These are phyloP conservation scores for Halcyon malimbica DNA, from an alignment of 2,113 vertebrate species.

Conservation along the genomic window DNA sequence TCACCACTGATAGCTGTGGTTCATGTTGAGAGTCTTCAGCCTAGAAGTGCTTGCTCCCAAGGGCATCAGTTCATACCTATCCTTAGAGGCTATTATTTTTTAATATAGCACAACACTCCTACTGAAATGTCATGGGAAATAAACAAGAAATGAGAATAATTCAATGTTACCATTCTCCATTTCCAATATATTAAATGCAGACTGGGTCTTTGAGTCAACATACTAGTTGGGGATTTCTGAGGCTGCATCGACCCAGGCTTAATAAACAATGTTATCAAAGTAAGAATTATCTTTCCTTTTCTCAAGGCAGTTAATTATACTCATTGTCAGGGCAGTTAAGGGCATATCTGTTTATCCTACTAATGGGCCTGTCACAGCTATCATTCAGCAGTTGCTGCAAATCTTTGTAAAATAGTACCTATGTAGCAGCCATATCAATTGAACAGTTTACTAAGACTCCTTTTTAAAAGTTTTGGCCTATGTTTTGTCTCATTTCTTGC, in stretches of 20 bases:
- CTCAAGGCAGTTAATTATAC: background rate
- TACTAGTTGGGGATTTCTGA: background rate
- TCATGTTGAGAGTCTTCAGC: background rate
- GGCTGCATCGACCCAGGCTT: background rate
- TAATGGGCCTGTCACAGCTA: background rate
- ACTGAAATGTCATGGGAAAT: background rate
- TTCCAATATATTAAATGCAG: background rate
- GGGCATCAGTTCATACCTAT: background rate
- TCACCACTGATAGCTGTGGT: background rate
- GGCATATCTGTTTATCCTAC: background rate
- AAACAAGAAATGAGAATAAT: background rate
- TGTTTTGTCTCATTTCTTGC: background rate
- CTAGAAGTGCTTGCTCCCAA: background rate
- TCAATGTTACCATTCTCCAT: background rate
- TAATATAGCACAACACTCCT: background rate
- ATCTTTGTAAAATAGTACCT: background rate
- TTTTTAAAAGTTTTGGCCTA: background rate
- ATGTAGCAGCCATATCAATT: background rate
- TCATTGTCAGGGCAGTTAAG: background rate
- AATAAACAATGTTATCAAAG: background rate
- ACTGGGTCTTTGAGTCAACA: background rate
- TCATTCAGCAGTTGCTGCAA: background rate
- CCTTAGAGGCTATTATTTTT: background rate
- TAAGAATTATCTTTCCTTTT: background rate
- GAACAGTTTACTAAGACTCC: background rate